Evolutionary conservation across 2,888 invertebrate genomes (phyloP), one percentile per base, ranked within the genome.

Genomic region (Drosophila prostipennis): DNA sequence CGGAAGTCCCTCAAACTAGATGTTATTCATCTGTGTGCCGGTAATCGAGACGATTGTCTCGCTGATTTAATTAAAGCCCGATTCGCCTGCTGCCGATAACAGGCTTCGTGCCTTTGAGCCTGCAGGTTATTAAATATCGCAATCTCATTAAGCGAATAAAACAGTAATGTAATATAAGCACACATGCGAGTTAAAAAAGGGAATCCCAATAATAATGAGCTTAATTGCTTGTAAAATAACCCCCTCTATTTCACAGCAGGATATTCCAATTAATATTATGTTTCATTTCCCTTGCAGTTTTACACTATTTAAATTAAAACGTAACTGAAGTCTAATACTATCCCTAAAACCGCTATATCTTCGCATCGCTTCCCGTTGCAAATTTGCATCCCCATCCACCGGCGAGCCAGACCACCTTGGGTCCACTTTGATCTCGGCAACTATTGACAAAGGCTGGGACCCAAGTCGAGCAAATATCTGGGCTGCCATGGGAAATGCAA

Each of bases 381-480:
- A 54, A 56, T 72, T 82, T 74, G 19, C 19, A 19, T 19, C 19
- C 19, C 19, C 19, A 19, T 19, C 19, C 26, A 26, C 26, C 26
- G 0, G 26, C 26, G 26, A 26, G 26, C 26, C 5, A 26, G 26
- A 59, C 58, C 59, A 80, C 72, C 81, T 61, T 67, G 46, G 64
- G 29, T 49, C 60, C 58, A 14, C 84, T 82, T 87, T 87, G 82
- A 82, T 82, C 79, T 84, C 68, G 56, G 69, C 68, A 59, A 84
- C 70, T 84, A 84, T 87, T 82, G 84, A 87, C 87, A 71, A 74
- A 76, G 74, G 63, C 60, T 56, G 67, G 69, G 69, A 65, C 77
- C 79, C 69, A 71, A 71, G 48, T 52, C 71, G 72, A 71, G 45
- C 53, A 87, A 83, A 83, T 72, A 83, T 29, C 26, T 59, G 65